Evolutionary conservation across 2,113 vertebrate genomes (phyloP), one percentile per base, ranked within the genome.

Genomic region (Thryonomys swinderianus): DNA sequence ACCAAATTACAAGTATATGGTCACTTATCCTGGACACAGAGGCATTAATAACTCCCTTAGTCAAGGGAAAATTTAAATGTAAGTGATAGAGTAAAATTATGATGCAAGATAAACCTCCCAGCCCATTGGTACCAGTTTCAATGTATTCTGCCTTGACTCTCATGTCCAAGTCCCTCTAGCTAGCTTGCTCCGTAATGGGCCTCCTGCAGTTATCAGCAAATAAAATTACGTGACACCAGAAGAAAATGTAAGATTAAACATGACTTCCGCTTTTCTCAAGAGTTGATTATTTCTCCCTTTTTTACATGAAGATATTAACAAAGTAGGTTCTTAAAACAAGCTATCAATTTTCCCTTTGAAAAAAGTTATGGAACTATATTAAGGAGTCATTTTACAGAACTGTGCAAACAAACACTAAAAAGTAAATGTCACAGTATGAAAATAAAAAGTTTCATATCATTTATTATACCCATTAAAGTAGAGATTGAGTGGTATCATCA

Each of bases 41-140:
- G 9, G 40, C 32, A 62, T 4, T 53, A 25, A 34, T 23, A 79
- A 83, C 23, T 57, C 9, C 67, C n/a, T 45, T 61, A 85, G 51
- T 4, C 37, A 91, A 86, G 74, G 34, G 2, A 97, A 96, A 88
- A 73, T 73, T 76, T 90, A 82, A 9, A 87, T 93, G 85, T 66
- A 74, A 71, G 32, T 67, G 48, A 55, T 32, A 87, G 85, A 76
- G 85, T 76, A 78, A 67, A 95, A 95, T 37, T 66, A 66, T 51
- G 32, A 64, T 82, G 88, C 3, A 88, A 42, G n/a, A 37, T 40
- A 40, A 51, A 12, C 61, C 23, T 66, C 48, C 88, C 7, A 76
- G 30, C 21, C 73, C 40, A 42, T 1, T 91, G 8, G 1, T 80
- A 55, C 55, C 30, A 82, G 62, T 85, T 94, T 84, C 85, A 88